Percentiles rank a stretch among this genome's conserved stretches.
phyloP scores from a whole-genome alignment of 2,888 invertebrate species.

The Orthonevra nobilis region DNA sequence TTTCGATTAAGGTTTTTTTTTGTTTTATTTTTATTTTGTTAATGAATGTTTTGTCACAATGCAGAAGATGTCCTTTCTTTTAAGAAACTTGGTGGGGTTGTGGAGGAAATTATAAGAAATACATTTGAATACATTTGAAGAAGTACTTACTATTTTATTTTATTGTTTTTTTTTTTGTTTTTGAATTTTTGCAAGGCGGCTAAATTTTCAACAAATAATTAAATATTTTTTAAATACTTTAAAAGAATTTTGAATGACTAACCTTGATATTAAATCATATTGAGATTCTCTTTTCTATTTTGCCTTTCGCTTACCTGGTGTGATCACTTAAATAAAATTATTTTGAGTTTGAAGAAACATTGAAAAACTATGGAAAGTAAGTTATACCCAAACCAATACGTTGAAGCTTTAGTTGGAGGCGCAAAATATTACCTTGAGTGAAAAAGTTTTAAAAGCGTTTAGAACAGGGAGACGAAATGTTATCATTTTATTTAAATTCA shows the following conservation, averaged over 20 bases:
- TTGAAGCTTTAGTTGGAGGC: slow-evolving; percentile 33
- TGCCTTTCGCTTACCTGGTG: slow-evolving; percentile 54
- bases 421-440: too few relatives aligned
- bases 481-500: too few relatives aligned
- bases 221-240: too few relatives aligned
- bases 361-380: slow-evolving; percentile 10
- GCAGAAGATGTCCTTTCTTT: slow-evolving; percentile 21
- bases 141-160: slow-evolving; percentile 58
- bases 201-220: slow-evolving; percentile 27
- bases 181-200: too few relatives aligned
- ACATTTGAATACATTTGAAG: slow-evolving; percentile 13
- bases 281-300: slow-evolving; percentile 1
- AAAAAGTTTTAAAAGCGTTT: too few relatives aligned
- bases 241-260: slow-evolving; percentile 16
- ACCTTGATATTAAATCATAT: slow-evolving; percentile 16
- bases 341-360: not conserved
- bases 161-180: too few relatives aligned
- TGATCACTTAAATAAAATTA: slow-evolving; percentile 15
- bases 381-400: slow-evolving; percentile 39
- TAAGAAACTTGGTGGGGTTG: slow-evolving; percentile 8
- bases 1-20: too few relatives aligned
- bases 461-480: too few relatives aligned
- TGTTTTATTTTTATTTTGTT: slow-evolving; percentile 44
- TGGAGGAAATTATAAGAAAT: slow-evolving; percentile 19
- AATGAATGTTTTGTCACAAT: slow-evolving; percentile 30